Percentiles rank a stretch among this genome's conserved stretches.
Evolutionary conservation across 2,113 vertebrate species (phyloP).

Genomic region (Hyperopisus bebe): DNA sequence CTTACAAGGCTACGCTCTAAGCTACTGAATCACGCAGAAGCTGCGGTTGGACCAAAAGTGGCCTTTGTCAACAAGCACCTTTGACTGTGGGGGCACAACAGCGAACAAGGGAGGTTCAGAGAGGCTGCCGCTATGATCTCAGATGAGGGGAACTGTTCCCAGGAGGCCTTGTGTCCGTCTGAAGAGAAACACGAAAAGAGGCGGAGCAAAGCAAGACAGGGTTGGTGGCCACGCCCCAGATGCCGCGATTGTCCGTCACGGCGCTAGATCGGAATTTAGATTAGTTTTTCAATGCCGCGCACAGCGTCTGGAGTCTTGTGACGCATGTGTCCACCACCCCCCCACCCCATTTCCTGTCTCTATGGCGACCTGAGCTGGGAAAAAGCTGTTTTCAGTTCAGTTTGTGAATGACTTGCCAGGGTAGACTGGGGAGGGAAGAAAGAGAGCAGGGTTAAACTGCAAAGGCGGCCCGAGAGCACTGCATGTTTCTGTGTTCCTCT

Average conservation of each 20-base stretch:
- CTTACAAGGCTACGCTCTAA: not conserved
- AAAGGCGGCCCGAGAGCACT: not conserved
- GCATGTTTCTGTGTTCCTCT: not conserved
- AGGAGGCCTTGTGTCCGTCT: conserved; percentile 27
- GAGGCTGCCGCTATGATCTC: not conserved
- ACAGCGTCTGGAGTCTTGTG: conserved; percentile 50
- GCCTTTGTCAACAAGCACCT: not conserved
- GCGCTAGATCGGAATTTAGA: conserved; percentile 62
- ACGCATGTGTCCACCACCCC: conserved; percentile 32
- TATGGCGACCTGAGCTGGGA: conserved; percentile 44
- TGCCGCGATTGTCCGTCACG: conserved; percentile 46
- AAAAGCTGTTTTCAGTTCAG: conserved; percentile 46
- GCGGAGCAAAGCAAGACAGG: conserved; percentile 29
- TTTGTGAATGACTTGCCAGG: conserved; percentile 4
- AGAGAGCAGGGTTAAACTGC: not conserved
- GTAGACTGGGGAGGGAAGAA: not conserved
- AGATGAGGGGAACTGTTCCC: not conserved
- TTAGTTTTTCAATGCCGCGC: conserved; percentile 58
- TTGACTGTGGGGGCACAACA: not conserved
- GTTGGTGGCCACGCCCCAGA: conserved; percentile 33
- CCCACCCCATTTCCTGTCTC: conserved; percentile 43
- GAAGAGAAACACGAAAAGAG: conserved; percentile 9
- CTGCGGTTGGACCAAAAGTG: not conserved
- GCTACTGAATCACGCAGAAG: not conserved
- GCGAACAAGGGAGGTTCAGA: not conserved